These are phyloP conservation scores for Myzus persicae DNA, from an alignment of 1,140 invertebrate genomes.

Conservation along the genomic window DNA sequence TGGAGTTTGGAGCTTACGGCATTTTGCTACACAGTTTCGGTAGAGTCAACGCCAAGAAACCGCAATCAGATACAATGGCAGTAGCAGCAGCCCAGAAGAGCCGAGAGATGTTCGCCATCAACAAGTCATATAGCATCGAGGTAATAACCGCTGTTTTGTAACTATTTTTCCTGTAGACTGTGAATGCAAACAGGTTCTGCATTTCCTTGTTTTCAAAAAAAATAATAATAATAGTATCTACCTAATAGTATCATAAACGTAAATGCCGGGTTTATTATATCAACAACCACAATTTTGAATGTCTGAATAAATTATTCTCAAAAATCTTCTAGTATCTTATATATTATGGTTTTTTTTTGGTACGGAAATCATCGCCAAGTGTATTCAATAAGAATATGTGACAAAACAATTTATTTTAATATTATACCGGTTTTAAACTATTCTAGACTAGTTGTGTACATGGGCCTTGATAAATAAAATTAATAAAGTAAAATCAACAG, in stretches of 20 bases:
- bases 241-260: background rate
- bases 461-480: background rate
- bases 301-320: background rate
- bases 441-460: background rate
- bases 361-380: background rate
- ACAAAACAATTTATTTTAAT: background rate
- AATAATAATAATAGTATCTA: background rate
- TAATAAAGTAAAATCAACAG: background rate
- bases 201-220: background rate
- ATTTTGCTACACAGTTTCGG: conserved; percentile 55
- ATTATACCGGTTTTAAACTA: conserved; percentile 25
- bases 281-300: background rate
- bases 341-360: background rate
- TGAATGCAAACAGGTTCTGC: background rate
- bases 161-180: background rate
- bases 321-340: background rate
- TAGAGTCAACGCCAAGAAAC: conserved; percentile 49
- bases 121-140: conserved; percentile 97
- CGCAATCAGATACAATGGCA: conserved; percentile 70
- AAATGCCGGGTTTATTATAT: background rate
- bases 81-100: conserved; percentile 89
- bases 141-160: conserved; percentile 69
- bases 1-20: conserved; percentile 62
- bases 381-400: background rate
- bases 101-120: conserved; percentile 92